Evolutionary conservation across 1,140 invertebrate species (phyloP).

Genomic region (Leptonema lineaticorne): DNA sequence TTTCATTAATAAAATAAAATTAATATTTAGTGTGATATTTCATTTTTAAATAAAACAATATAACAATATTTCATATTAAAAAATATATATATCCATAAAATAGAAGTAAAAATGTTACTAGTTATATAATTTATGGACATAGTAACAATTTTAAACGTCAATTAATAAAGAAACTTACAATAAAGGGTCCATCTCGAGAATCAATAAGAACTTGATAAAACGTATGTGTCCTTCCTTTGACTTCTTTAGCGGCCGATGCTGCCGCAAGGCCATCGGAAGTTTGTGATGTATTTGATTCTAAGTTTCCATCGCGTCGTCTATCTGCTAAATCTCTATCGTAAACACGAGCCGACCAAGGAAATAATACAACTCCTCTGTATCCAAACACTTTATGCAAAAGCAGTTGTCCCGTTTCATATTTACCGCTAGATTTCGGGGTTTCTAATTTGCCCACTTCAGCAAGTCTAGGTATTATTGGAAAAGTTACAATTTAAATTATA

Average conservation of each 20-base stretch:
- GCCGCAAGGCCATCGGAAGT: conserved; percentile 39
- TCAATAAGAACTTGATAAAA: conserved; percentile 98
- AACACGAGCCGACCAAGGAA: conserved; percentile 92
- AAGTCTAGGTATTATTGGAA: too few relatives aligned
- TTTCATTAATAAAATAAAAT: not conserved
- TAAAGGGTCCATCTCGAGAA: conserved; percentile 92
- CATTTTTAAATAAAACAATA: not conserved
- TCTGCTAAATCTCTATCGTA: conserved; percentile 85
- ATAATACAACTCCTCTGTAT: conserved; percentile 92
- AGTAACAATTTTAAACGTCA: not conserved
- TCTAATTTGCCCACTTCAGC: conserved; percentile 67
- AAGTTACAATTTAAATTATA: too few relatives aligned
- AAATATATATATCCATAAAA: not conserved
- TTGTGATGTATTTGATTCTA: conserved; percentile 45
- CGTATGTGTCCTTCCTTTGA: conserved; percentile 87
- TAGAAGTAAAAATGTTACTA: conserved; percentile 6
- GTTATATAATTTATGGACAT: not conserved
- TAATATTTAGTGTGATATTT: too few relatives aligned
- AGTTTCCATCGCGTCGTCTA: conserved; percentile 37
- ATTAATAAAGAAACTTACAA: conserved; percentile 66
- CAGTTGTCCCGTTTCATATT: conserved; percentile 93
- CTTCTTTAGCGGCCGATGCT: conserved; percentile 72
- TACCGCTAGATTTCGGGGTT: conserved; percentile 79
- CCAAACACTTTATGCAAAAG: conserved; percentile 95
- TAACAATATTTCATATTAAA: not conserved